These are phyloP conservation scores for Amiota mariae DNA, from an alignment of 2,888 invertebrate genomes.

Conservation along the genomic window DNA sequence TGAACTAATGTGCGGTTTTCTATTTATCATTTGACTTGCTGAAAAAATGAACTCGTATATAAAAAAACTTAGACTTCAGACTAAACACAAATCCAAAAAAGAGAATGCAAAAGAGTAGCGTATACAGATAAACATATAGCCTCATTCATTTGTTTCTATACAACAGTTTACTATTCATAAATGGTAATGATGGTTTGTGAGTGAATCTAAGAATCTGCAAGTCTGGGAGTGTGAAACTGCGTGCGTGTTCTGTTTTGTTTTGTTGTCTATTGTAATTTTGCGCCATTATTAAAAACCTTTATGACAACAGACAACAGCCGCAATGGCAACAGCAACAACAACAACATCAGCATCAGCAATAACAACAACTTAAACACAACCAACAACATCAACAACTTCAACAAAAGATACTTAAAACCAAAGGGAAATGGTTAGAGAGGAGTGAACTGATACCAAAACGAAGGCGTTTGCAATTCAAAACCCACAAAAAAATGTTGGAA, in stretches of 20 bases:
- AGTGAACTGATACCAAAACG: not conserved
- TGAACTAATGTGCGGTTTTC: conserved; percentile 22
- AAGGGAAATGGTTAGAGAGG: not conserved
- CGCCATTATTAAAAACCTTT: conserved; percentile 67
- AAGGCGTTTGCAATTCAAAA: not conserved
- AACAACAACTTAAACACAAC: too few species aligned
- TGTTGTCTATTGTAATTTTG: conserved; percentile 60
- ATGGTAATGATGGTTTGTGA: too few species aligned
- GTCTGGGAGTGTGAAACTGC: not conserved
- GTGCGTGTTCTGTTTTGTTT: conserved; percentile 5
- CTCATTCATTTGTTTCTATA: too few species aligned
- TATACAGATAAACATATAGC: too few species aligned
- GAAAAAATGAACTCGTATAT: not conserved
- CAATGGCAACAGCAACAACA: not conserved
- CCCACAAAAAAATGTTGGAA: conserved; percentile 23
- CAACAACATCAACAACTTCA: not conserved
- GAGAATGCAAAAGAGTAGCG: not conserved
- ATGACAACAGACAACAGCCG: conserved; percentile 50
- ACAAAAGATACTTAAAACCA: not conserved
- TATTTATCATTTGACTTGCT: conserved; percentile 20
- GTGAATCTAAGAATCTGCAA: too few species aligned
- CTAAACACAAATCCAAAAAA: not conserved
- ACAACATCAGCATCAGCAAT: too few species aligned
- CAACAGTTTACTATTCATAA: too few species aligned
- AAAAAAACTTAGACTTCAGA: not conserved